These are phyloP conservation scores for Ashinkailepas kermadecensis DNA, from an alignment of 2,888 invertebrate genomes.

Conservation along the genomic window DNA sequence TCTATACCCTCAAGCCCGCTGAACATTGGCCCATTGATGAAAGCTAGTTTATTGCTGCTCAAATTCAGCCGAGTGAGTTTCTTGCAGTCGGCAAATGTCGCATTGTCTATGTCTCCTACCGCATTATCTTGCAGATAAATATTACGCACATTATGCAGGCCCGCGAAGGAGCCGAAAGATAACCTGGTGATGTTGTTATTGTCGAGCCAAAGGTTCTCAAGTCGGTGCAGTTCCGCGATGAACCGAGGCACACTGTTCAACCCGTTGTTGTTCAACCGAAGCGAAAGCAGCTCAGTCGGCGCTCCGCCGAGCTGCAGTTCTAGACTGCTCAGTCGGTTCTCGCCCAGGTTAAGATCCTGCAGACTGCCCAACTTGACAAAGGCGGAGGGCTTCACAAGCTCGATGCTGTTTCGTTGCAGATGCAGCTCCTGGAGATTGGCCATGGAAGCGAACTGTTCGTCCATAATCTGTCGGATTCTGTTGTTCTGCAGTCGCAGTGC, in stretches of 20 bases:
- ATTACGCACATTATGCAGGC: conserved; percentile 63
- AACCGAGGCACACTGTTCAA: conserved; percentile 36
- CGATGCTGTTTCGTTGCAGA: conserved; percentile 75
- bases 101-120: conserved; percentile 45
- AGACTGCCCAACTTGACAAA: conserved; percentile 60
- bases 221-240: conserved; percentile 36
- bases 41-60: conserved; percentile 36
- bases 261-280: conserved; percentile 38
- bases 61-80: conserved; percentile 36
- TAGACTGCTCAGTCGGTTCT: conserved; percentile 65
- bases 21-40: conserved; percentile 36
- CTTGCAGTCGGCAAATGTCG: conserved; percentile 38
- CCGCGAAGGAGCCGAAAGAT: conserved; percentile 48
- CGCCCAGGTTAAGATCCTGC: conserved; percentile 72
- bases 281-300: conserved; percentile 36
- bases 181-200: conserved; percentile 31
- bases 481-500: conserved; percentile 82
- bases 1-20: conserved; percentile 35
- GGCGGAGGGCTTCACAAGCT: conserved; percentile 69
- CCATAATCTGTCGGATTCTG: conserved; percentile 57
- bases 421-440: conserved; percentile 76
- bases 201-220: conserved; percentile 38
- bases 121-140: conserved; percentile 65
- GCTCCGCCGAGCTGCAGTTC: conserved; percentile 60
- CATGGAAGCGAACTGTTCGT: conserved; percentile 68